Conservation (phyloP, 2,888 invertebrate genomes). For the Diaperis boleti region DNA sequence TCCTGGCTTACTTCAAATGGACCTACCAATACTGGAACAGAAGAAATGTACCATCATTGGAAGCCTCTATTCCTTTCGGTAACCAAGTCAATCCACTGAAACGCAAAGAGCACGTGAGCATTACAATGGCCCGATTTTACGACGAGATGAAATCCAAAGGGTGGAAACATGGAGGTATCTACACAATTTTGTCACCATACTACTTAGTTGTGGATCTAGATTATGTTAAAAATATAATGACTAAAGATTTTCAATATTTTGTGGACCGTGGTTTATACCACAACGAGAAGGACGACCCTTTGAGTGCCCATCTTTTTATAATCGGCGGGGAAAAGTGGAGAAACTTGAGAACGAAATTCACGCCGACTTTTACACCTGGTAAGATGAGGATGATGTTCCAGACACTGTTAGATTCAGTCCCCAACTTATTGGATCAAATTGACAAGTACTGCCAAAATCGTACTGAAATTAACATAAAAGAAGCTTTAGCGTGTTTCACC, state of each 20-base stretch:
- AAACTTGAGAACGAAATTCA: conserved; percentile 24
- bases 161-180: conserved; percentile 38
- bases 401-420: conserved; percentile 58
- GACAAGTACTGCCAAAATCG: too few relatives aligned
- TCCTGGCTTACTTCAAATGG: conserved; percentile 3
- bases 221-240: conserved; percentile 35
- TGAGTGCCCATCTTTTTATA: conserved; percentile 22
- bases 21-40: not conserved
- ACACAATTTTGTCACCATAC: conserved; percentile 9
- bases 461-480: too few relatives aligned
- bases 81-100: conserved; percentile 13
- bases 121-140: conserved; percentile 21
- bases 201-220: conserved; percentile 35
- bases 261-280: conserved; percentile 33
- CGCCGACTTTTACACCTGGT: conserved; percentile 33
- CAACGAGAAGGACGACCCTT: conserved; percentile 34
- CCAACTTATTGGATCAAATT: too few relatives aligned
- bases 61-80: not conserved
- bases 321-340: conserved; percentile 24
- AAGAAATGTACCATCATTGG: not conserved
- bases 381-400: conserved; percentile 35
- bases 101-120: conserved; percentile 3
- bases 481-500: conserved; percentile 69
- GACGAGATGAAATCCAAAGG: conserved; percentile 16
- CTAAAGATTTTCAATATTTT: conserved; percentile 41